Base-by-base conservation (phyloP, 2,888 invertebrate species). In the Drosophila peninsularis region DNA sequence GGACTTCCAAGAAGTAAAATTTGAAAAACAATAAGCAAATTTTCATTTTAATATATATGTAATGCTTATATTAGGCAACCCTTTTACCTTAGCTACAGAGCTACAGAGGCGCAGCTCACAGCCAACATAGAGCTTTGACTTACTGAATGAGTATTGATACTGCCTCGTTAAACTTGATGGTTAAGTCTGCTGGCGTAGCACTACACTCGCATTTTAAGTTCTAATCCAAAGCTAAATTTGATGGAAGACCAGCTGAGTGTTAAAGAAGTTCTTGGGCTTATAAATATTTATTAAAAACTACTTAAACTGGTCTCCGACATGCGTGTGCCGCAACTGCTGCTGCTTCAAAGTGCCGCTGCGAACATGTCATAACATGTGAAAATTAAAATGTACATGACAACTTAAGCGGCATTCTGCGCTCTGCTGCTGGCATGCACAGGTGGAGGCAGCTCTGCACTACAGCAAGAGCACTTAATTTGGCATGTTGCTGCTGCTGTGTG, bases 341-440 rank as follows among this genome's bases (percentile, higher is more conserved):
- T 27, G 42, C 71, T 68, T 80, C 67, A 79, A 81, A 83, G 82
- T 76, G 55, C 44, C 73, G 58, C 60, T 67, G 61, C 75, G 67
- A 79, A 75, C 75, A 84, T 82, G 80, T 84, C 83, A 87, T 78
- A 83, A 83, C 87, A 83, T 80, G 85, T 71, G 82, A 70, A 83
- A 83, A 83, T 83, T 84, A 84, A 87, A 87, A 87, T 83, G 80
- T 82, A 84, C 82, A 82, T 75, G 87, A 74, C 87, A 83, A 82
- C 85, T 87, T 87, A 83, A 83, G 75, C 87, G 80, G 53, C 71
- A 63, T 14, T 14, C 49, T 21, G 49, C 50, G 47, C 58, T 53
- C 64, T 53, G 81, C 63, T 56, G 52, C 71, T 50, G 77, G 47
- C 57, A 50, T 62, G 52, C 49, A 45, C 34, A 53, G 77, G 61